These are phyloP conservation scores for Stegodyphus mimosarum DNA, from an alignment of 1,140 invertebrate genomes.

Conservation along the genomic window DNA sequence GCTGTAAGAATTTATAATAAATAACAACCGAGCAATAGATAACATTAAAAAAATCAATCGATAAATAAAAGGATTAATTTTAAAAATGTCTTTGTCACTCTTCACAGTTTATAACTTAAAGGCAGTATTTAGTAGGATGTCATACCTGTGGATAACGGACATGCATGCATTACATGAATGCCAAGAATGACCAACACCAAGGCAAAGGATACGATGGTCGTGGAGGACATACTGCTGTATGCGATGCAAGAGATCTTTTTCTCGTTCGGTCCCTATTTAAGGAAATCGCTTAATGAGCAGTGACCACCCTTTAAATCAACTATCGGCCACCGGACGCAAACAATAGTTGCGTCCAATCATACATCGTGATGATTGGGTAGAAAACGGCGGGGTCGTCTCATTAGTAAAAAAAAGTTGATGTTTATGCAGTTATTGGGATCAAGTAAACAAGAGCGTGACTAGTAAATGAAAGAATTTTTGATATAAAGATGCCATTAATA, in stretches of 20 bases:
- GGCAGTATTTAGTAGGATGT: background rate
- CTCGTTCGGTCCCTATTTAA: constrained; percentile 15
- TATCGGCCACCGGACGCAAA: background rate
- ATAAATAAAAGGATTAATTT: background rate
- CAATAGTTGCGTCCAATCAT: background rate
- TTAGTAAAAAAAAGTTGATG: too few species aligned
- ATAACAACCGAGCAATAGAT: background rate
- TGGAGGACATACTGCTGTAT: constrained; percentile 2
- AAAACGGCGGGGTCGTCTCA: background rate
- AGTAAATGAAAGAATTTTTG: too few species aligned
- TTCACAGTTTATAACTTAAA: background rate
- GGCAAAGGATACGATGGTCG: background rate
- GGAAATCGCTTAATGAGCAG: constrained; percentile 11
- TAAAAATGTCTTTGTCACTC: background rate
- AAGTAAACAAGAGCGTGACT: too few species aligned
- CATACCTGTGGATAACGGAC: constrained; percentile 5
- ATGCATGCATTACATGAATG: constrained; percentile 19
- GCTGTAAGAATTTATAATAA: background rate
- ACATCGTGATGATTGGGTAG: background rate
- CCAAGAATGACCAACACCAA: background rate
- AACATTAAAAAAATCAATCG: background rate
- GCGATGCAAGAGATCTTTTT: background rate
- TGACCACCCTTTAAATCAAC: constrained; percentile 25
- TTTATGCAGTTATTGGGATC: too few species aligned
- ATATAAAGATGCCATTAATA: too few species aligned